Percentiles rank a stretch among this genome's conserved stretches.
Conservation (phyloP, 92 coral and sea anemone species). For the Phenganax marumi region DNA sequence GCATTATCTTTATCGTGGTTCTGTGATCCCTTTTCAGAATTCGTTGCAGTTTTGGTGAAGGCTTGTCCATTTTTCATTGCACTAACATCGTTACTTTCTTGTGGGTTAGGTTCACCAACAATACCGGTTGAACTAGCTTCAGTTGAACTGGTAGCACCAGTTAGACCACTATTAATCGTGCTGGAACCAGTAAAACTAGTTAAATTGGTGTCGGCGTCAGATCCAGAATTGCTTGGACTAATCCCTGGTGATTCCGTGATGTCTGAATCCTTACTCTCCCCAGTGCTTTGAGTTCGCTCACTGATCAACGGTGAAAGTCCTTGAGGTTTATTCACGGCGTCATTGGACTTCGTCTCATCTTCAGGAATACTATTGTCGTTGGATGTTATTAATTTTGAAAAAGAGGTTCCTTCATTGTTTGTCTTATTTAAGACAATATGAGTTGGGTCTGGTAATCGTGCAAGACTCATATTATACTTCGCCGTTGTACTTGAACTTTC, state of each 20-base stretch:
- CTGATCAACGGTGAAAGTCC: slow-evolving; percentile 28
- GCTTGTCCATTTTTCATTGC: not conserved
- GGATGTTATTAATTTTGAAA: slow-evolving; percentile 35
- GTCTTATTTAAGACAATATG: slow-evolving; percentile 11
- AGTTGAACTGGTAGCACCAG: not conserved
- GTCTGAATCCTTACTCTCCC: not conserved
- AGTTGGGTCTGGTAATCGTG: slow-evolving; percentile 28
- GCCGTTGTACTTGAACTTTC: not conserved
- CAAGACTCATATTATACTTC: slow-evolving; percentile 12
- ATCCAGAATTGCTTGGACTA: not conserved
- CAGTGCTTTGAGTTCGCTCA: slow-evolving; percentile 11
- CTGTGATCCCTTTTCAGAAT: not conserved
- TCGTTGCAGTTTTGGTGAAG: not conserved
- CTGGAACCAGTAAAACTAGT: too few species aligned
- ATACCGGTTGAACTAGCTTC: not conserved
- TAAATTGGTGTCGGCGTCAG: too few species aligned
- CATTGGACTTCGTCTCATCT: slow-evolving; percentile 7
- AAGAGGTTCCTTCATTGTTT: slow-evolving; percentile 4
- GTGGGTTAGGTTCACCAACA: slow-evolving; percentile 5
- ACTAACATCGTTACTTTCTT: not conserved
- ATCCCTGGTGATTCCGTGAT: not conserved
- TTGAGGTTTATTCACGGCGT: slow-evolving; percentile 25
- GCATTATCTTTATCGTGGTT: not conserved
- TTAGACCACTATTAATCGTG: not conserved
- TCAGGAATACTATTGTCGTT: slow-evolving; percentile 6